phyloP scores from a whole-genome alignment of 2,797 vertebrate genomes.

The Heliangelus exortis region DNA sequence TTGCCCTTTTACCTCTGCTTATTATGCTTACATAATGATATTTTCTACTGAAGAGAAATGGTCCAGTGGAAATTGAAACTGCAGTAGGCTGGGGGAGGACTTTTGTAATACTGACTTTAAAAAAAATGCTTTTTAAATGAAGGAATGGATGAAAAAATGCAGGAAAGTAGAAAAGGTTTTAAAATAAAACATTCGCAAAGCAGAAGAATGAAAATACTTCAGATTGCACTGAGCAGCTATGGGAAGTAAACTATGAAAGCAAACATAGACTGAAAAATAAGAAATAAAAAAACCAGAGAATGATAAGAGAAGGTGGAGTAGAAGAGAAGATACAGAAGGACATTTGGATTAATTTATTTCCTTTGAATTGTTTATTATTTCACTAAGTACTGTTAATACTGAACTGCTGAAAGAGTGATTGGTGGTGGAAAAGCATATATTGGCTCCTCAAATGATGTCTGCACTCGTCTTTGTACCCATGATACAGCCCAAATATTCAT shows the following conservation, averaged over 20 bases:
- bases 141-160: not conserved
- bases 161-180: not conserved
- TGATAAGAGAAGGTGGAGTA: not conserved
- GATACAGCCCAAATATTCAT: not conserved
- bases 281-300: not conserved
- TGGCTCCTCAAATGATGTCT: not conserved
- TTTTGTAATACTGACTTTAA: not conserved
- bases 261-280: not conserved
- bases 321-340: not conserved
- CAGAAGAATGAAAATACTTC: not conserved
- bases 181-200: not conserved
- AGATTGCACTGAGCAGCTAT: not conserved
- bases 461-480: not conserved
- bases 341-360: not conserved
- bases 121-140: not conserved
- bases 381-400: not conserved
- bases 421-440: not conserved
- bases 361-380: not conserved
- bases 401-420: not conserved
- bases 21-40: not conserved
- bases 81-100: rapidly evolving
- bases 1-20: not conserved
- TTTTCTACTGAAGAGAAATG: not conserved
- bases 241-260: not conserved
- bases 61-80: not conserved